A percentile compares a stretch with the other conserved stretches of the same genome.
Evolutionary conservation across 1,140 invertebrate genomes (phyloP).

Genomic region (Meloidogyne exigua): DNA sequence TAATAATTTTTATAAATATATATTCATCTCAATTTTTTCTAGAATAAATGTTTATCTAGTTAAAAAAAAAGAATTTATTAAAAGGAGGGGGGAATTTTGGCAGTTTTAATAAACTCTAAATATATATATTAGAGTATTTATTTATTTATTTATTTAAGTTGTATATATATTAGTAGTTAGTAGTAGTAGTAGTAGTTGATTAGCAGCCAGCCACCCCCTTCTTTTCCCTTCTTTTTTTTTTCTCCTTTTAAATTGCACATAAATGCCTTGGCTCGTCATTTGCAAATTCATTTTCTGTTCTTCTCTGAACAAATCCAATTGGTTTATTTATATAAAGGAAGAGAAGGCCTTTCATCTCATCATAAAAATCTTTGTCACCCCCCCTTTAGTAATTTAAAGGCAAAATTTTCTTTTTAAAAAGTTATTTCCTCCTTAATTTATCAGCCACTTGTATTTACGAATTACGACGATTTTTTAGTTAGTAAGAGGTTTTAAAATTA

Average conservation of each 20-base stretch:
- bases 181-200: neutral
- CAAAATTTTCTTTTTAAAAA: constrained; percentile 9
- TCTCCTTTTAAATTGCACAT: neutral
- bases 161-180: neutral
- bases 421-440: neutral
- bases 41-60: neutral
- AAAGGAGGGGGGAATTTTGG: neutral
- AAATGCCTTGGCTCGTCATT: constrained; percentile 12
- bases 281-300: constrained; percentile 10
- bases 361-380: constrained; percentile 2
- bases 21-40: neutral
- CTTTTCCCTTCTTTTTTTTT: too few species aligned
- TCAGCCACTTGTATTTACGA: neutral
- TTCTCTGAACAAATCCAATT: constrained; percentile 18
- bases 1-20: constrained; percentile 10
- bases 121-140: neutral
- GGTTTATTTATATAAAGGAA: neutral
- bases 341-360: neutral
- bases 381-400: constrained; percentile 4
- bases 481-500: constrained; percentile 4
- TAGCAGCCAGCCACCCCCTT: neutral
- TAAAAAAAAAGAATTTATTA: neutral
- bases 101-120: neutral
- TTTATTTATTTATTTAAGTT: neutral
- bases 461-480: neutral